Evolutionary conservation across 64 coral and sea anemone genomes (phyloP).

Genomic region (Pachyseris speciosa): DNA sequence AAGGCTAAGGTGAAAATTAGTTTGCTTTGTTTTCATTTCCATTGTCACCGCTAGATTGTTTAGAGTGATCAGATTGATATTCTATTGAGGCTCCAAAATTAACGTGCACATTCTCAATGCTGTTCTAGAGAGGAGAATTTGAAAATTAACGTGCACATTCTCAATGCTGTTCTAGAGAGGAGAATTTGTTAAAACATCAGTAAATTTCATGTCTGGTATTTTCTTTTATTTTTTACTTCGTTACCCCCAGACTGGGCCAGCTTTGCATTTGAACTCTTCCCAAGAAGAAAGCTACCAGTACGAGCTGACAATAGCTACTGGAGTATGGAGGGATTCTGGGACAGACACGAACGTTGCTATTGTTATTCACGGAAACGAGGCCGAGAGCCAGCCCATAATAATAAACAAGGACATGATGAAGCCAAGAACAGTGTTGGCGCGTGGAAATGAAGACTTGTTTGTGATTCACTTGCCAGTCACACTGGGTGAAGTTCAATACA

Average conservation of each 20-base stretch:
- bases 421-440: slow-evolving; percentile 28
- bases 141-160: too few species aligned
- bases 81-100: too few species aligned
- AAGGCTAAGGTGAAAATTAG: slow-evolving; percentile 53
- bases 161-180: too few species aligned
- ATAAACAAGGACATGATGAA: slow-evolving; percentile 24
- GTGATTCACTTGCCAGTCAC: slow-evolving; percentile 13
- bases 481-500: slow-evolving; percentile 34
- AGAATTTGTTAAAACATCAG: not conserved
- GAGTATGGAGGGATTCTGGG: slow-evolving; percentile 51
- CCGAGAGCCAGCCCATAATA: slow-evolving; percentile 29
- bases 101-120: too few species aligned
- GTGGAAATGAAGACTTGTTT: slow-evolving; percentile 55
- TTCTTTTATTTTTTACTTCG: not conserved
- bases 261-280: not conserved
- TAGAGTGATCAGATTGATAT: too few species aligned
- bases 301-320: slow-evolving; percentile 36
- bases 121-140: too few species aligned
- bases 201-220: not conserved
- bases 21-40: not conserved
- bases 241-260: slow-evolving; percentile 43
- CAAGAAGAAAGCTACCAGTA: slow-evolving; percentile 2
- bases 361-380: slow-evolving; percentile 52
- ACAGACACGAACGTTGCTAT: slow-evolving; percentile 49
- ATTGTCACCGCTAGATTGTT: not conserved